These are phyloP conservation scores for Escarpia spicata DNA, from an alignment of 2,888 invertebrate species.

Conservation along the genomic window DNA sequence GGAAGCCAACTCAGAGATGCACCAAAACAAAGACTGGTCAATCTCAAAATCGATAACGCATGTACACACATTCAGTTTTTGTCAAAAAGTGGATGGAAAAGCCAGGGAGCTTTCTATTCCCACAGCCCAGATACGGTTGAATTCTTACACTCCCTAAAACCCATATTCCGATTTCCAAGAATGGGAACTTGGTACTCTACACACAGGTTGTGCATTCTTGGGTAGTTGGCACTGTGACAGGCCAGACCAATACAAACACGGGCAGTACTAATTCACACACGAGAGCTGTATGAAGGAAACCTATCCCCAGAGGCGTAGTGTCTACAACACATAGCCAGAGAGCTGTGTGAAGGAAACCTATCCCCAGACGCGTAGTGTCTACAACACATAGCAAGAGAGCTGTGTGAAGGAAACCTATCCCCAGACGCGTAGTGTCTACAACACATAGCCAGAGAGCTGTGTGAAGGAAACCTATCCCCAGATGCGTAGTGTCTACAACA, in stretches of 20 bases:
- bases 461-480: neutral
- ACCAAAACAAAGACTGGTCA: too few species aligned
- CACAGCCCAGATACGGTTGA: too few species aligned
- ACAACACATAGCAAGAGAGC: too few species aligned
- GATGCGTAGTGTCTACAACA: neutral
- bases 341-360: neutral
- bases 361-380: neutral
- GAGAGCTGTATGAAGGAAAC: neutral
- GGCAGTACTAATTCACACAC: neutral
- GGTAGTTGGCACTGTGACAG: neutral
- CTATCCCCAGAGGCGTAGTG: neutral
- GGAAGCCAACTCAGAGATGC: too few species aligned
- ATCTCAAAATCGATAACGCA: too few species aligned
- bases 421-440: neutral
- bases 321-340: too few species aligned
- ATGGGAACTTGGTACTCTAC: neutral
- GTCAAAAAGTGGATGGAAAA: too few species aligned
- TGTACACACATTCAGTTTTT: too few species aligned
- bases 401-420: neutral
- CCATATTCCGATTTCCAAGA: too few species aligned
- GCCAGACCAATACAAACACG: neutral
- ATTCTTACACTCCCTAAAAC: too few species aligned
- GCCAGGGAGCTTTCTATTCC: too few species aligned
- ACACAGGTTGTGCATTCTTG: neutral
- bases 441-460: too few species aligned